A percentile compares a stretch with the other conserved stretches of the same genome.
phyloP scores from a whole-genome alignment of 1,140 invertebrate genomes.

The Melanaphis sacchari region DNA sequence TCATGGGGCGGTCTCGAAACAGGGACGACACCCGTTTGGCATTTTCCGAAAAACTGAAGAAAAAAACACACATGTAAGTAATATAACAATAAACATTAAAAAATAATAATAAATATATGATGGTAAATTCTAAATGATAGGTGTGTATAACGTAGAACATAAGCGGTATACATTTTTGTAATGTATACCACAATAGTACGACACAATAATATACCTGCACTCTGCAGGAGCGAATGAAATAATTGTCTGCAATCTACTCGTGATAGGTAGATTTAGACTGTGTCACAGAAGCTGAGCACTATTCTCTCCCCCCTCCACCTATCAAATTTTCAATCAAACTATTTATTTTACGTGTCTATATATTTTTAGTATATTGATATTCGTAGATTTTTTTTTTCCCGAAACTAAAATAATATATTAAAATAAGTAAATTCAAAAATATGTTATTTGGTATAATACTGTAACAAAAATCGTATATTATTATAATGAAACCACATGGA shows the following conservation, averaged over 20 bases:
- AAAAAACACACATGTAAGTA: not conserved
- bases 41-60: constrained; percentile 56
- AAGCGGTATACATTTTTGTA: not conserved
- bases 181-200: too few species aligned
- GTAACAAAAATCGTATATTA: not conserved
- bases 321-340: not conserved
- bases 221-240: too few species aligned
- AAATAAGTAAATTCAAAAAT: not conserved
- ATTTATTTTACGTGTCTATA: not conserved
- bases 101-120: not conserved
- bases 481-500: not conserved
- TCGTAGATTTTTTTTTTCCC: not conserved
- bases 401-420: not conserved
- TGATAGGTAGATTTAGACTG: not conserved
- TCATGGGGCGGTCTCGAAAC: constrained; percentile 56
- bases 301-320: not conserved
- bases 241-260: too few species aligned
- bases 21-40: constrained; percentile 47
- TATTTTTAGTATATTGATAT: not conserved
- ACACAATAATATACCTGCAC: too few species aligned
- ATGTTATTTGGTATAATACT: not conserved
- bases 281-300: not conserved
- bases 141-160: not conserved
- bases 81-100: not conserved
- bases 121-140: not conserved